Conservation (phyloP, 2,113 vertebrate genomes). For the Dermatemys mawii region DNA sequence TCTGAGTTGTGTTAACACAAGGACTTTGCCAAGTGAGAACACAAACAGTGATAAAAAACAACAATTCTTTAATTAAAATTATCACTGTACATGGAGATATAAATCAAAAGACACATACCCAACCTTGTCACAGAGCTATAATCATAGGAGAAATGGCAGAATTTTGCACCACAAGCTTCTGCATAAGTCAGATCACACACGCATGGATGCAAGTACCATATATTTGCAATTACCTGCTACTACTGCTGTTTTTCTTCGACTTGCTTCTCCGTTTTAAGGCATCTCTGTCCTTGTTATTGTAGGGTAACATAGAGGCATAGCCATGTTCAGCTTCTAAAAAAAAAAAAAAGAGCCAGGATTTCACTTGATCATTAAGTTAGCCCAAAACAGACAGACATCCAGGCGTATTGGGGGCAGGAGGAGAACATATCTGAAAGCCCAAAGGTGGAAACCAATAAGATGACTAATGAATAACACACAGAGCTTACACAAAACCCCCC, state of each 20-base stretch:
- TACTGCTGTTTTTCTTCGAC: conserved; percentile 90
- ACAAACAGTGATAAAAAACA: background rate
- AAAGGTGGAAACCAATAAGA: background rate
- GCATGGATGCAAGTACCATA: background rate
- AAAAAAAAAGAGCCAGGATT: conserved; percentile 47
- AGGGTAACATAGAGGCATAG: conserved; percentile 94
- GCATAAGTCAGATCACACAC: background rate
- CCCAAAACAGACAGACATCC: background rate
- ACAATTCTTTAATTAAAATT: background rate
- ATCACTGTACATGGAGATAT: background rate
- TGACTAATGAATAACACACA: background rate
- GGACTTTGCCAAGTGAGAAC: background rate
- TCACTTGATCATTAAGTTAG: conserved; percentile 49
- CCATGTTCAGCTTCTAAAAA: conserved; percentile 94
- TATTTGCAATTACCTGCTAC: conserved; percentile 64
- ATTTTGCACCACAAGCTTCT: background rate
- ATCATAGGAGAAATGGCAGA: background rate
- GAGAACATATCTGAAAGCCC: background rate
- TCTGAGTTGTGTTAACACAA: background rate
- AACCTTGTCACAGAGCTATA: background rate
- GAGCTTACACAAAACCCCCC: background rate
- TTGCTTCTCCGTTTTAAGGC: conserved; percentile 89
- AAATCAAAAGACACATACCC: background rate
- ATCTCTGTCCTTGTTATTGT: conserved; percentile 86
- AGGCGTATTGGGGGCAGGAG: too few relatives aligned